Evolutionary conservation across 2,113 vertebrate species (phyloP), one percentile per base, ranked within the genome.

Genomic region (Poecilia latipinna): DNA sequence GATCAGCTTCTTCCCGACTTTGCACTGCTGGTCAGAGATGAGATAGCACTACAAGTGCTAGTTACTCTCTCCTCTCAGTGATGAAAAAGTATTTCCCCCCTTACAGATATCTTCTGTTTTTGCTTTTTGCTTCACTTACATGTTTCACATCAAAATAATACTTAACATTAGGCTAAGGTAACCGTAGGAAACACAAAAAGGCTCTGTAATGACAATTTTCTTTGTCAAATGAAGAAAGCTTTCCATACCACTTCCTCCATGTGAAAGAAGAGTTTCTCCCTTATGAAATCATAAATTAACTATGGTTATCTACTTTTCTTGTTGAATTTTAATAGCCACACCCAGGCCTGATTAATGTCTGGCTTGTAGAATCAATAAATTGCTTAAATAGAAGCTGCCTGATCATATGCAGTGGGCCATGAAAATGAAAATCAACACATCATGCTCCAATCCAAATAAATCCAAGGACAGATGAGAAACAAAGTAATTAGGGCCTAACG

Each of bases 1-100:
- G 86, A 91, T 85, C 79, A 74, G 82, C 69, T 60, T 70, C 65
- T 63, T 72, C 69, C 78, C 22, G n/a, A 67, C 73, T 77, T 70
- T 88, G 75, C 78, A 68, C 70, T 72, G 1, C 3, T 24, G 64
- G 79, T 78, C 81, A 73, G 54, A 73, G 37, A 68, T 61, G 32
- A 79, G 63, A 86, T 24, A 69, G 57, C 31, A 13, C 73, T 32
- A 32, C 61, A 67, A 79, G 70, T 80, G 61, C 24, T 39, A 57
- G 57, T 69, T 70, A 78, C 70, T 24, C 35, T 77, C 24, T 86
- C 74, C 70, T 51, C 44, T 82, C 31, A 39, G 24, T 1, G 60
- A 54, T 54, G 6, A 54, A 54, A 54, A 22, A 54, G 17, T 54
- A 24, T 54, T 54, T 54, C 1, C 48, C 48, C 7, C 48, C 19